Percentiles rank a stretch among this genome's conserved stretches.
These are phyloP conservation scores for Alces alces DNA, from an alignment of 2,113 vertebrate species.

Conservation along the genomic window DNA sequence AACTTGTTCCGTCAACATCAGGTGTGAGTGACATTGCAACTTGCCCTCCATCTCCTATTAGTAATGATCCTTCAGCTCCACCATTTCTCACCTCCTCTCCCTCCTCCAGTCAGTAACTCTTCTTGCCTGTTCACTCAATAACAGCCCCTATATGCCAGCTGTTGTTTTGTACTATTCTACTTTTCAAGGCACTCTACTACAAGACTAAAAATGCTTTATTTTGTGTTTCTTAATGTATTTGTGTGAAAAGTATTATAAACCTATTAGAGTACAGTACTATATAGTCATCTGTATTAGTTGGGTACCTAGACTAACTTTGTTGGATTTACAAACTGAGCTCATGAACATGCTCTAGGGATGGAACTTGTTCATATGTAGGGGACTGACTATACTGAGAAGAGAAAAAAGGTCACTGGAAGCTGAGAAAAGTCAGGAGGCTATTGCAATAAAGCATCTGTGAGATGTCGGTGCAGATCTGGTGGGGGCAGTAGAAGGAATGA, in stretches of 20 bases:
- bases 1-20: not conserved
- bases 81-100: not conserved
- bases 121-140: not conserved
- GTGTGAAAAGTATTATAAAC: not conserved
- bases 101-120: not conserved
- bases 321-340: not conserved
- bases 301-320: not conserved
- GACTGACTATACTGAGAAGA: not conserved
- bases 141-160: not conserved
- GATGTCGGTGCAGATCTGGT: fast-evolving
- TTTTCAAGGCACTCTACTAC: not conserved
- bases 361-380: not conserved
- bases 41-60: not conserved
- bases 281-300: not conserved
- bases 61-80: not conserved
- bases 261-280: not conserved
- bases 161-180: not conserved
- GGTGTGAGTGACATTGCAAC: not conserved
- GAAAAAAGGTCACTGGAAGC: not conserved
- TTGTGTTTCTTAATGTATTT: not conserved
- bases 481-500: not conserved
- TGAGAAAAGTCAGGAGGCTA: not conserved
- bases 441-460: not conserved
- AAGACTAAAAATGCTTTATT: not conserved
- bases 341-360: not conserved